phyloP scores from a whole-genome alignment of 2,797 vertebrate species.

The Sphenodon punctatus region DNA sequence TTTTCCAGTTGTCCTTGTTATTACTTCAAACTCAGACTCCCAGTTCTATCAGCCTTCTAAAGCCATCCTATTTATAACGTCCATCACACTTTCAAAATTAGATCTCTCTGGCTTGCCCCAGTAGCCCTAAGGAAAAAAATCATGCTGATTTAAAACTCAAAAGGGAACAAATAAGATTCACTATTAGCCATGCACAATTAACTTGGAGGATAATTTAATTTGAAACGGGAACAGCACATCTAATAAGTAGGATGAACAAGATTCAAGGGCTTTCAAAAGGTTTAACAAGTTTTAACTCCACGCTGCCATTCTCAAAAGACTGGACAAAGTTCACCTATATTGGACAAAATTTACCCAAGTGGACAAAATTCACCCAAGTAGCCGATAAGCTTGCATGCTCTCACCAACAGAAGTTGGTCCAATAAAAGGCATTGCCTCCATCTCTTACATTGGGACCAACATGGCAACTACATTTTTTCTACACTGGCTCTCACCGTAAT shows the following conservation, averaged over 20 bases:
- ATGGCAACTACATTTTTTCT: no score
- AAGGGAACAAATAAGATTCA: neutral
- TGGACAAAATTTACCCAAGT: no score
- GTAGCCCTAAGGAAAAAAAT: neutral
- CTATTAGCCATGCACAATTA: accelerated
- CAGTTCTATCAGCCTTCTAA: neutral
- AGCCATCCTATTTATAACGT: neutral
- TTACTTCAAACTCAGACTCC: neutral
- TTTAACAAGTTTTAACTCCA: neutral
- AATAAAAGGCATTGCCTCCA: no score
- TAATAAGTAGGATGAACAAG: neutral
- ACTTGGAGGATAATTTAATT: neutral
- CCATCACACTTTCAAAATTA: neutral
- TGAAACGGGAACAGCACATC: accelerated
- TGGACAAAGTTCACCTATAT: no score
- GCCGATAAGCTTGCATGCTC: no score
- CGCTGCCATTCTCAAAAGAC: neutral
- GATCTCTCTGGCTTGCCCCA: neutral
- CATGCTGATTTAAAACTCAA: neutral
- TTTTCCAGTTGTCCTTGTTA: neutral
- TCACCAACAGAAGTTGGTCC: no score
- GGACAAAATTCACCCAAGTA: neutral
- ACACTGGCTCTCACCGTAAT: neutral
- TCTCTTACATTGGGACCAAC: no score
- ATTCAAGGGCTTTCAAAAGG: accelerated